These are phyloP conservation scores for Corbicula japonica DNA, from an alignment of 2,888 invertebrate species.

Conservation along the genomic window DNA sequence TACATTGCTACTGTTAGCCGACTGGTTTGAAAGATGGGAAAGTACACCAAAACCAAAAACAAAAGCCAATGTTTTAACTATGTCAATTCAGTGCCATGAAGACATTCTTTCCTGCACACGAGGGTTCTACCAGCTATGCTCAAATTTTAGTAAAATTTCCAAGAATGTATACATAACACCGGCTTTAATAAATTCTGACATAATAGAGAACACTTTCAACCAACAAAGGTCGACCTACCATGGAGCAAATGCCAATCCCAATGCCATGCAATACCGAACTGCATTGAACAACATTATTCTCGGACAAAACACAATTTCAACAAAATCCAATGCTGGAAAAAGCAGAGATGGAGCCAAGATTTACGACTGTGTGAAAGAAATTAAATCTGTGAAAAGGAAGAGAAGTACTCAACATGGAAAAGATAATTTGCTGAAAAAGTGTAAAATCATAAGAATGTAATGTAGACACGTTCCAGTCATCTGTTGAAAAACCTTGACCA, in stretches of 20 bases:
- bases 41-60: background rate
- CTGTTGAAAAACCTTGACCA: no score
- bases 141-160: background rate
- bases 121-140: slow-evolving; percentile 11
- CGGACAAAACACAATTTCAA: slow-evolving; percentile 20
- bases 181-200: slow-evolving; percentile 27
- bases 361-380: no score
- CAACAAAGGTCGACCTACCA: no score
- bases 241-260: no score
- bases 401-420: no score
- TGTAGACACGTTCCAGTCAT: no score
- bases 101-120: slow-evolving; percentile 20
- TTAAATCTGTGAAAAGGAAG: no score
- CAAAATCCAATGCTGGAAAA: slow-evolving; percentile 37
- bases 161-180: slow-evolving; percentile 18
- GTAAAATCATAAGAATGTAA: no score
- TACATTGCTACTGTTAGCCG: background rate
- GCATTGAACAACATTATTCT: slow-evolving; percentile 32
- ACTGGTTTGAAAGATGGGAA: slow-evolving; percentile 39
- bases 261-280: slow-evolving; percentile 26
- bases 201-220: no score
- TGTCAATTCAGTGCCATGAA: no score
- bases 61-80: slow-evolving; percentile 26
- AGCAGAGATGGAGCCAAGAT: slow-evolving; percentile 10
- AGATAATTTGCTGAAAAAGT: no score